Evolutionary conservation across 2,888 invertebrate species (phyloP), one percentile per base, ranked within the genome.

Genomic region (Nysson spinosus): DNA sequence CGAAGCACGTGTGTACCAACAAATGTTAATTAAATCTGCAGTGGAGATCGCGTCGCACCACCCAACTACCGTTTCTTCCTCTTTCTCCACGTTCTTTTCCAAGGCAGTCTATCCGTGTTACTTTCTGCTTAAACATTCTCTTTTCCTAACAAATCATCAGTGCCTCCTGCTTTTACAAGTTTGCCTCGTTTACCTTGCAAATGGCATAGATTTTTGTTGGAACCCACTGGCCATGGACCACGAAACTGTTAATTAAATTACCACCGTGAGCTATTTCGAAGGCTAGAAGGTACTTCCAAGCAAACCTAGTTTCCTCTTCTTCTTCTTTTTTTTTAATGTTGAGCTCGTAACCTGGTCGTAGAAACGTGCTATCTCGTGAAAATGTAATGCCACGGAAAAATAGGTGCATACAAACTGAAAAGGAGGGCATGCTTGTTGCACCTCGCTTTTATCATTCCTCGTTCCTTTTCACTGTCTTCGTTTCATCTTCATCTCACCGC

Each of bases 11-110:
- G 58, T 68, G 69, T n/a, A n/a, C 61, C 46, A 62, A 66, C 52
- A 50, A 72, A 69, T 73, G 64, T 77, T 78, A 75, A 77, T 78
- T 76, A 81, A 81, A 78, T 78, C 74, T 72, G 62, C 67, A 67
- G 67, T 34, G 28, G 34, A 47, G 55, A 60, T 44, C 57, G 35
- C 43, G 32, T 9, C 17, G n/a, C 24, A 16, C 28, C 6, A 40
- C 37, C 24, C 37, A 12, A 14, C 39, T 26, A 24, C 32, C n/a
- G 6, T 17, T 11, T 22, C 12, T 14, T 11, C 12, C 5, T 4
- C 6, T 12, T 3, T 17, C n/a, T 11, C 6, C 30, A 24, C 17
- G 20, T 9, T 37, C 12, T 12, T 5, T 34, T 19, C 19, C 9
- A 7, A 2, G 19, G 2, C 19, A 9, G 9, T n/a, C 11, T 3